These are phyloP conservation scores for Cladorhizidae sp. DNA, from an alignment of 37 sponge, comb jelly and placozoan genomes.

Conservation along the genomic window DNA sequence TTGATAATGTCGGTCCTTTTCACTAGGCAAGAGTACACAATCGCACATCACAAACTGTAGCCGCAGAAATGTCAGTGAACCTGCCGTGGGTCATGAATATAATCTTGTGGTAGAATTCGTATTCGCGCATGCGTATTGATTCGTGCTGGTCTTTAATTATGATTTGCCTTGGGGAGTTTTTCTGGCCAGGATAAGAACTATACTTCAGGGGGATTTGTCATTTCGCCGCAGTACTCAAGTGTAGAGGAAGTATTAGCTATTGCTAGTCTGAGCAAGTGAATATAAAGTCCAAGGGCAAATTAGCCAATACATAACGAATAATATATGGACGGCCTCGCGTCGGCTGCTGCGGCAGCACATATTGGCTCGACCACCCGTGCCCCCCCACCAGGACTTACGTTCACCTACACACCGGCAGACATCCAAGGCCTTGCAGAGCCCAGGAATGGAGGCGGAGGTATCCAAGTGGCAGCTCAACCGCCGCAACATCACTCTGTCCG, in stretches of 20 bases:
- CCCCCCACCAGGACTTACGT: constrained; percentile 27
- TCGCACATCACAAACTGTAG: too few relatives aligned
- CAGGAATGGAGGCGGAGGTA: constrained; percentile 7
- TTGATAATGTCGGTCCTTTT: too few relatives aligned
- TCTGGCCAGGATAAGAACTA: background rate
- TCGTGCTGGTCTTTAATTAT: background rate
- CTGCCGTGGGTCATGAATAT: too few relatives aligned
- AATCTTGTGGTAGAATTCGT: background rate
- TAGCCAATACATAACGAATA: constrained; percentile 13
- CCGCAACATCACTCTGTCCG: background rate
- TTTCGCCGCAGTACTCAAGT: background rate
- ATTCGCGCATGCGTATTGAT: background rate
- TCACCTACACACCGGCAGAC: constrained; percentile 40
- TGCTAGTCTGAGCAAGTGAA: background rate
- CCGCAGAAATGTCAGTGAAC: too few relatives aligned
- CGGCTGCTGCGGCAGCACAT: constrained; percentile 19
- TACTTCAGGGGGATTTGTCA: too few relatives aligned
- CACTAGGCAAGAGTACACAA: too few relatives aligned
- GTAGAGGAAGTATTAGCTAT: background rate
- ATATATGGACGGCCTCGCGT: constrained; percentile 5
- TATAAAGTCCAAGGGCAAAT: constrained; percentile 13
- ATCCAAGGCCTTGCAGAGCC: constrained; percentile 42
- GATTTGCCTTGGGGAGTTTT: constrained; percentile 10
- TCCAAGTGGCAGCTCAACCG: constrained; percentile 4
- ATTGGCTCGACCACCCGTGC: background rate